phyloP scores from a whole-genome alignment of 1,140 invertebrate genomes.

The Scaptodrosophila lebanonensis region DNA sequence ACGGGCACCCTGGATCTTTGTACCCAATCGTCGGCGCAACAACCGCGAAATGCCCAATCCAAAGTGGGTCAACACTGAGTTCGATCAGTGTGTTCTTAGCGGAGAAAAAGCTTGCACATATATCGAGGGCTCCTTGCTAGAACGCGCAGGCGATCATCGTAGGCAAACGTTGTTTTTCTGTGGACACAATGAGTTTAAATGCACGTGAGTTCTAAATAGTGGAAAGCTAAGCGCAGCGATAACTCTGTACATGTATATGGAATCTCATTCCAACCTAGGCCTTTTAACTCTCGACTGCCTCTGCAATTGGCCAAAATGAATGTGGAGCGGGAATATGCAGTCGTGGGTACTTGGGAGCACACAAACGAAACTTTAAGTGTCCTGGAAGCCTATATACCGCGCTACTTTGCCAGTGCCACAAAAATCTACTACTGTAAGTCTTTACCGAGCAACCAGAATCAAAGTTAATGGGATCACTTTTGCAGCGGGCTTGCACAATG shows the following conservation, averaged over 20 bases:
- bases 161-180: constrained; percentile 88
- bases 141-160: constrained; percentile 90
- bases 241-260: constrained; percentile 4
- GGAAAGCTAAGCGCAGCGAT: neutral
- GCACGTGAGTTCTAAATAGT: constrained; percentile 59
- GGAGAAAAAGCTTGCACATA: constrained; percentile 89
- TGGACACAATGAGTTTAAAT: constrained; percentile 83
- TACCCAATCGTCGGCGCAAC: constrained; percentile 76
- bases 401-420: constrained; percentile 87
- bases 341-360: constrained; percentile 92
- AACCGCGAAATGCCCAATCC: constrained; percentile 90
- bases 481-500: constrained; percentile 78
- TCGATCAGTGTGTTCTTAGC: constrained; percentile 89
- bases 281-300: constrained; percentile 88
- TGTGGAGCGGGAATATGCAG: constrained; percentile 90
- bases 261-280: constrained; percentile 81
- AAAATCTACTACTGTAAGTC: constrained; percentile 88
- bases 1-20: constrained; percentile 85
- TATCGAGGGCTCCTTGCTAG: constrained; percentile 86
- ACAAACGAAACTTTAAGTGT: constrained; percentile 90
- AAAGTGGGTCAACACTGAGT: constrained; percentile 86
- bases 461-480: constrained; percentile 26
- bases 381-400: constrained; percentile 88
- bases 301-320: constrained; percentile 88
- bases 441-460: neutral